Conservation (phyloP, 1,140 invertebrate species). For the Cydia amplana region DNA sequence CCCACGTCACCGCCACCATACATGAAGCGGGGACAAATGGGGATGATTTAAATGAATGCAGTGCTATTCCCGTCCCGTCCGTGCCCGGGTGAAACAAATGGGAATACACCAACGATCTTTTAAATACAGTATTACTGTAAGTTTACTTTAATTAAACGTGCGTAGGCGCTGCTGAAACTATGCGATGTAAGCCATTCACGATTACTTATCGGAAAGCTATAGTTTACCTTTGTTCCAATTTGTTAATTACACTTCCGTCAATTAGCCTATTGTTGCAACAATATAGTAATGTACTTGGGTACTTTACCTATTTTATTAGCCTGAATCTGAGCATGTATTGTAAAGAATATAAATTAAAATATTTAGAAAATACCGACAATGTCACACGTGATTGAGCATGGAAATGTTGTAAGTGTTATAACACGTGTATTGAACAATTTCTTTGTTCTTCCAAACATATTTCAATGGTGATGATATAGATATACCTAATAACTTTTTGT, state of each 20-base stretch:
- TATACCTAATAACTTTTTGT: too few relatives aligned
- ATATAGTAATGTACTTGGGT: not conserved
- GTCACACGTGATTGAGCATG: not conserved
- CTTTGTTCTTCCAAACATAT: not conserved
- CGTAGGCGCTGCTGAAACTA: not conserved
- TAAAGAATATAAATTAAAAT: not conserved
- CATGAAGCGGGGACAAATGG: too few relatives aligned
- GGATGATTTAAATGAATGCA: too few relatives aligned
- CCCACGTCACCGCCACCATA: too few relatives aligned
- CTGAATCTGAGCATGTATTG: not conserved
- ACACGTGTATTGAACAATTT: not conserved
- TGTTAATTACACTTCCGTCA: conserved; percentile 10
- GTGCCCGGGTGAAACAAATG: too few relatives aligned
- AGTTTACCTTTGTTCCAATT: conserved; percentile 21
- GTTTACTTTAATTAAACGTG: too few relatives aligned
- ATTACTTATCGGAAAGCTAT: conserved; percentile 19
- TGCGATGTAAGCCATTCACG: not conserved
- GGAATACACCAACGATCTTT: too few relatives aligned
- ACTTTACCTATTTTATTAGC: not conserved
- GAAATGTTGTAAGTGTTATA: not conserved
- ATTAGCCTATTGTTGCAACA: not conserved
- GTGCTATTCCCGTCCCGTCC: too few relatives aligned
- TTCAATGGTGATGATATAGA: not conserved
- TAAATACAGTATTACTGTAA: too few relatives aligned
- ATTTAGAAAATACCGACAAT: conserved; percentile 4